These are phyloP conservation scores for Haemorhous mexicanus DNA, from an alignment of 2,113 vertebrate species.

Conservation along the genomic window DNA sequence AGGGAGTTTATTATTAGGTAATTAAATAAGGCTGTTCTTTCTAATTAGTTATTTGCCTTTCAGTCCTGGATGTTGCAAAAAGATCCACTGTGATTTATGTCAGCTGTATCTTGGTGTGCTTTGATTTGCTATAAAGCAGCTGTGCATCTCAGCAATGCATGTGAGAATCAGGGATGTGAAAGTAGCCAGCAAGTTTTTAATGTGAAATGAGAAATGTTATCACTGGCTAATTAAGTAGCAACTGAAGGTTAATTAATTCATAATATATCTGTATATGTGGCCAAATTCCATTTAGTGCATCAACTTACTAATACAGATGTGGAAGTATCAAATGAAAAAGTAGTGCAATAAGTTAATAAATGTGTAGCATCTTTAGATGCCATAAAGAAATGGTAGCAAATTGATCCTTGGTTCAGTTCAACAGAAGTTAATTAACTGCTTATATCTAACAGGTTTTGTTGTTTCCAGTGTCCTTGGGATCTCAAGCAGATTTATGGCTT, in stretches of 20 bases:
- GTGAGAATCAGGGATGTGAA: not conserved
- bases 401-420: conserved; percentile 10
- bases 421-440: not conserved
- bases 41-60: conserved; percentile 85
- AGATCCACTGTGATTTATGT: conserved; percentile 44
- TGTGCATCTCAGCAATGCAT: not conserved
- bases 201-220: not conserved
- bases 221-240: not conserved
- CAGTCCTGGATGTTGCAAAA: conserved; percentile 66
- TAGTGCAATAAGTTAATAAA: conserved; percentile 3
- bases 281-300: not conserved
- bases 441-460: not conserved
- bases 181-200: not conserved
- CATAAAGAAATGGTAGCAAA: not conserved
- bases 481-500: not conserved
- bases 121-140: conserved; percentile 43
- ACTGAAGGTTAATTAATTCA: not conserved
- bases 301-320: not conserved
- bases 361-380: not conserved
- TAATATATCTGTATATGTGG: not conserved
- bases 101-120: not conserved
- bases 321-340: conserved; percentile 35
- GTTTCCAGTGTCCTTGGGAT: not conserved
- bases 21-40: conserved; percentile 68
- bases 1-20: conserved; percentile 82